These are phyloP conservation scores for Castor canadensis DNA, from an alignment of 2,113 vertebrate genomes.

Conservation along the genomic window DNA sequence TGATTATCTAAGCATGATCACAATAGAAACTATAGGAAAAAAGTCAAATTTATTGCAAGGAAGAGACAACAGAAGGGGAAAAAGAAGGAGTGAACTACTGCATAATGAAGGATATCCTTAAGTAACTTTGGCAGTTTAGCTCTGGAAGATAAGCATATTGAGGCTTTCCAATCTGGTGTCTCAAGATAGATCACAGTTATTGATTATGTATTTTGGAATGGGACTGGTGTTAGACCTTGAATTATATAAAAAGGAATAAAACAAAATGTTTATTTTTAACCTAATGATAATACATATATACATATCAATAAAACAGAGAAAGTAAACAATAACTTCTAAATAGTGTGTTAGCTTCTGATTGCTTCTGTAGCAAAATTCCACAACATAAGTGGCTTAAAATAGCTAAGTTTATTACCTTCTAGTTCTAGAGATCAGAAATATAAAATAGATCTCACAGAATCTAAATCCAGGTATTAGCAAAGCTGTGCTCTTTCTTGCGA, in stretches of 20 bases:
- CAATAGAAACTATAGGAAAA: background rate
- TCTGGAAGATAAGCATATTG: slow-evolving; percentile 24
- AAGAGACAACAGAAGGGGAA: background rate
- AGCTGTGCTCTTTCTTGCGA: background rate
- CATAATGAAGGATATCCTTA: background rate
- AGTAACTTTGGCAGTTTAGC: background rate
- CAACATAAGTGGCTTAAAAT: background rate
- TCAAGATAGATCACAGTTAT: background rate
- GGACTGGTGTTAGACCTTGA: background rate
- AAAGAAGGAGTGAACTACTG: background rate
- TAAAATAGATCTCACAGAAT: background rate
- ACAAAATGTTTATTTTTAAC: background rate
- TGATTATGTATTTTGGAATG: background rate
- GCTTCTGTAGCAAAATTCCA: background rate
- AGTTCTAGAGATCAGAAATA: background rate
- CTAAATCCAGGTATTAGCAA: background rate
- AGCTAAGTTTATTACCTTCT: background rate
- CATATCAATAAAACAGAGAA: background rate
- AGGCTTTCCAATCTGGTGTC: background rate
- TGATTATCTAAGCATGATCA: background rate
- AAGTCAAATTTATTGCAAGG: slow-evolving; percentile 1
- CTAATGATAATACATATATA: background rate
- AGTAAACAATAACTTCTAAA: background rate
- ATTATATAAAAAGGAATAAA: background rate
- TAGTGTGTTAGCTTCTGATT: background rate